Percentiles rank a stretch among this genome's conserved stretches.
Evolutionary conservation across 2,888 invertebrate species (phyloP).

Genomic region (Metalampra italica): DNA sequence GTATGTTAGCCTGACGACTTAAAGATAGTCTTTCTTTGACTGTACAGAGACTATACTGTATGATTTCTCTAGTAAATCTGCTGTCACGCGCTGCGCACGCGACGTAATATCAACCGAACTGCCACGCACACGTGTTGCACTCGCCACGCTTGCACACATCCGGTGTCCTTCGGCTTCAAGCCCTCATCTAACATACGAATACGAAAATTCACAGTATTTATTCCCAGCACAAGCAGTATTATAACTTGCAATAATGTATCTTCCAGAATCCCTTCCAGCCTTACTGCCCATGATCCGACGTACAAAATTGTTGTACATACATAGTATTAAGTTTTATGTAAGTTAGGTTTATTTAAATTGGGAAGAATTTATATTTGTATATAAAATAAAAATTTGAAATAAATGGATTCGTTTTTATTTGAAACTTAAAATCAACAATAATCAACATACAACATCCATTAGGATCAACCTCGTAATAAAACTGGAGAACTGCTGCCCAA

Average conservation of each 20-base stretch:
- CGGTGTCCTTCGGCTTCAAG: too few species aligned
- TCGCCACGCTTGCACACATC: too few species aligned
- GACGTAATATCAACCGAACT: too few species aligned
- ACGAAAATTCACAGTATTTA: constrained; percentile 27
- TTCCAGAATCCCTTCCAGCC: constrained; percentile 37
- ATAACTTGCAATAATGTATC: constrained; percentile 36
- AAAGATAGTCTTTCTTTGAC: background rate
- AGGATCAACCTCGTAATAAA: background rate
- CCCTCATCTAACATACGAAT: background rate
- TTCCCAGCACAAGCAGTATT: constrained; percentile 22
- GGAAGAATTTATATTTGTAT: constrained; percentile 70
- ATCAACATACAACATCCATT: background rate
- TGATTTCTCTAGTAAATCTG: too few species aligned
- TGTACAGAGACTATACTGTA: too few species aligned
- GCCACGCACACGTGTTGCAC: too few species aligned
- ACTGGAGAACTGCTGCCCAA: too few species aligned
- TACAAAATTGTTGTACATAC: constrained; percentile 61
- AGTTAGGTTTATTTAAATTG: constrained; percentile 63
- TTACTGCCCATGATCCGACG: constrained; percentile 54
- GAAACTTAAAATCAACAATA: background rate
- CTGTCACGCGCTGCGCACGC: too few species aligned
- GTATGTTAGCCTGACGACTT: too few species aligned
- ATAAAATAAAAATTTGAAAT: constrained; percentile 46
- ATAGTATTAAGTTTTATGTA: constrained; percentile 53
- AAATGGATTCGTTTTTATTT: constrained; percentile 23